These are phyloP conservation scores for Nannoperca obscura DNA, from an alignment of 2,797 vertebrate species.

Conservation along the genomic window DNA sequence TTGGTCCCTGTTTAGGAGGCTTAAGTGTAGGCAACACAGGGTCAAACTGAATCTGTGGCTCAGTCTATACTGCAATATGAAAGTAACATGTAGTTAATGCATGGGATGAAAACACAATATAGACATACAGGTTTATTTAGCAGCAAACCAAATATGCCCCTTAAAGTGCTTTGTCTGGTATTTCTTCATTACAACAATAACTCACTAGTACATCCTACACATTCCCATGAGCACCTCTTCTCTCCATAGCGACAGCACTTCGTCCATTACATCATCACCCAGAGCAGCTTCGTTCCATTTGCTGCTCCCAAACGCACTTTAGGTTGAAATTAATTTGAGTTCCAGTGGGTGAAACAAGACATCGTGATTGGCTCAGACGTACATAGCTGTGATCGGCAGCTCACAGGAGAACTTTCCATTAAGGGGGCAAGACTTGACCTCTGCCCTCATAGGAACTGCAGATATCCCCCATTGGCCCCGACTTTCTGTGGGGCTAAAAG, in stretches of 20 bases:
- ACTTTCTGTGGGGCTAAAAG: constrained; percentile 45
- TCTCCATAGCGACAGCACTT: constrained; percentile 10
- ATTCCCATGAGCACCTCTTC: constrained; percentile 60
- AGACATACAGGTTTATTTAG: constrained; percentile 16
- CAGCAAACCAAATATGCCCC: constrained; percentile 21
- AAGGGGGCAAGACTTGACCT: constrained; percentile 61
- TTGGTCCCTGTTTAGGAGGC: constrained; percentile 36
- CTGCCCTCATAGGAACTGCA: constrained; percentile 61
- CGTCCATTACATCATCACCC: constrained; percentile 62
- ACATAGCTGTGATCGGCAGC: constrained; percentile 50
- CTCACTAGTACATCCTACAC: constrained; percentile 47
- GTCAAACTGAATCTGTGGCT: not conserved
- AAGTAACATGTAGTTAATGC: constrained; percentile 17
- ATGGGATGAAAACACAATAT: constrained; percentile 45
- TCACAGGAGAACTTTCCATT: constrained; percentile 62
- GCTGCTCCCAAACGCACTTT: constrained; percentile 48
- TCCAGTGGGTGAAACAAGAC: constrained; percentile 25
- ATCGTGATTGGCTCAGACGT: constrained; percentile 37
- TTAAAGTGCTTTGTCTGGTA: constrained; percentile 35
- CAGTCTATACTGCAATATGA: not conserved
- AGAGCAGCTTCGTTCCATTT: constrained; percentile 45
- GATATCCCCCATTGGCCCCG: constrained; percentile 40
- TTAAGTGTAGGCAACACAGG: constrained; percentile 18
- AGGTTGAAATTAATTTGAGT: constrained; percentile 56
- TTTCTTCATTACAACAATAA: constrained; percentile 53